Evolutionary conservation across 2,888 invertebrate genomes (phyloP).

Genomic region (Netelia virgata): DNA sequence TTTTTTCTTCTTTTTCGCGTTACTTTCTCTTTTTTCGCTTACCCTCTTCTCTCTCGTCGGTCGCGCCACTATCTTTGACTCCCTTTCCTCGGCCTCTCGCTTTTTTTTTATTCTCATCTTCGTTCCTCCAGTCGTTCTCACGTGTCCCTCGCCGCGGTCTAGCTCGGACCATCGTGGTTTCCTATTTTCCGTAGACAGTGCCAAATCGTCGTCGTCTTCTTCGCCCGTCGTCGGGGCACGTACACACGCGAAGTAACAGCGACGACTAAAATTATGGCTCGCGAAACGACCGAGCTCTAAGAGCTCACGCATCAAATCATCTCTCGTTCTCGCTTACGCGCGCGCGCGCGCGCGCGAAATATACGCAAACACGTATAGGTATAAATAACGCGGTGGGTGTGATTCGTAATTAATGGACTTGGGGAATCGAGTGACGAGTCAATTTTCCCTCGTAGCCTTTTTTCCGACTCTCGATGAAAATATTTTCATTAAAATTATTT

Average conservation of each 20-base stretch:
- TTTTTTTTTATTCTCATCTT: conserved; percentile 46
- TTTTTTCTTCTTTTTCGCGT: conserved; percentile 41
- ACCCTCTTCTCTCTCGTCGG: conserved; percentile 46
- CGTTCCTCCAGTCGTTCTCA: conserved; percentile 53
- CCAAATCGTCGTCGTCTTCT: conserved; percentile 76
- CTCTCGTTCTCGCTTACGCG: not conserved
- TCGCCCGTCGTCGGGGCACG: conserved; percentile 10
- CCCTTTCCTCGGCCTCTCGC: conserved; percentile 58
- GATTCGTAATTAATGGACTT: conserved; percentile 37
- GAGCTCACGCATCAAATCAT: conserved; percentile 59
- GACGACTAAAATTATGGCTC: conserved; percentile 81
- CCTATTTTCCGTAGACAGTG: conserved; percentile 83
- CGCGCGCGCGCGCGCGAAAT: not conserved
- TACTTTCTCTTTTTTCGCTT: conserved; percentile 45
- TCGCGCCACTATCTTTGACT: conserved; percentile 61
- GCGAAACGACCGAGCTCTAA: conserved; percentile 51
- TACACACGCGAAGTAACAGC: conserved; percentile 29
- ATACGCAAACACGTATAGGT: conserved; percentile 5
- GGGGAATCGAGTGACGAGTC: conserved; percentile 41
- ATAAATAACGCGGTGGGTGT: conserved; percentile 5
- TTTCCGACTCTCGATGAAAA: not conserved
- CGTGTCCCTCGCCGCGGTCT: conserved; percentile 52
- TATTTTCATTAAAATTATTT: not conserved
- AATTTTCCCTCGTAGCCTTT: conserved; percentile 3
- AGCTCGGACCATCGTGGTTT: conserved; percentile 72